phyloP scores from a whole-genome alignment of 2,888 invertebrate species.

The Sesamia inferens region DNA sequence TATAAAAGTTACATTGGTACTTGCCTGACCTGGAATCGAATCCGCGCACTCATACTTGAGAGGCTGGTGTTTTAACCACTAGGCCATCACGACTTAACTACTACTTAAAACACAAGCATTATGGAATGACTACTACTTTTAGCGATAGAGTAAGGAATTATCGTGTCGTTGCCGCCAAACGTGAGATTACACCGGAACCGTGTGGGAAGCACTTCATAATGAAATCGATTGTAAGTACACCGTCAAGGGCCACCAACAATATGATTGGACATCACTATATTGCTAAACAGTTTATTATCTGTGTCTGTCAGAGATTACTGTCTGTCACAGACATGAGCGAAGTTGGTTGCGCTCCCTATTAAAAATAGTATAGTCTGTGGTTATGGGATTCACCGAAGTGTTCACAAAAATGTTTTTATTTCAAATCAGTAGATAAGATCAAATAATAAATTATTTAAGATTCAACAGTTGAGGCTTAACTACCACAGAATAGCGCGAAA shows the following conservation, averaged over 20 bases:
- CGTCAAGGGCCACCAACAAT: background rate
- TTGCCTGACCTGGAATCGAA: too few relatives aligned
- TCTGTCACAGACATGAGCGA: constrained; percentile 41
- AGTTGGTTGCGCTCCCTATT: constrained; percentile 40
- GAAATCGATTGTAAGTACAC: constrained; percentile 13
- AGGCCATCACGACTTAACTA: too few relatives aligned
- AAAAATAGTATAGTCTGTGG: constrained; percentile 62
- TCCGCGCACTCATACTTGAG: too few relatives aligned
- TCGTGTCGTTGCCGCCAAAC: background rate
- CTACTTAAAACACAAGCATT: background rate
- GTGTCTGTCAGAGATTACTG: constrained; percentile 30
- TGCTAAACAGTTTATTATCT: constrained; percentile 19
- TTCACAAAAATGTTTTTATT: constrained; percentile 64
- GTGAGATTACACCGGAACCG: background rate
- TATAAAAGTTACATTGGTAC: too few relatives aligned
- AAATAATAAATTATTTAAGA: constrained; percentile 6
- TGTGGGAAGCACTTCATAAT: constrained; percentile 20
- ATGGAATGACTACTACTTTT: background rate
- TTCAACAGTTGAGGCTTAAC: constrained; percentile 25
- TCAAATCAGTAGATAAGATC: constrained; percentile 49
- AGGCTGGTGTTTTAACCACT: too few relatives aligned
- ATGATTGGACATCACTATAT: constrained; percentile 41
- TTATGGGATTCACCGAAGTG: constrained; percentile 70
- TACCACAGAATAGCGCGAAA: constrained; percentile 25
- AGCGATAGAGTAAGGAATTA: background rate